Evolutionary conservation across 2,888 invertebrate genomes (phyloP).

Genomic region (Rhagonycha fulva): DNA sequence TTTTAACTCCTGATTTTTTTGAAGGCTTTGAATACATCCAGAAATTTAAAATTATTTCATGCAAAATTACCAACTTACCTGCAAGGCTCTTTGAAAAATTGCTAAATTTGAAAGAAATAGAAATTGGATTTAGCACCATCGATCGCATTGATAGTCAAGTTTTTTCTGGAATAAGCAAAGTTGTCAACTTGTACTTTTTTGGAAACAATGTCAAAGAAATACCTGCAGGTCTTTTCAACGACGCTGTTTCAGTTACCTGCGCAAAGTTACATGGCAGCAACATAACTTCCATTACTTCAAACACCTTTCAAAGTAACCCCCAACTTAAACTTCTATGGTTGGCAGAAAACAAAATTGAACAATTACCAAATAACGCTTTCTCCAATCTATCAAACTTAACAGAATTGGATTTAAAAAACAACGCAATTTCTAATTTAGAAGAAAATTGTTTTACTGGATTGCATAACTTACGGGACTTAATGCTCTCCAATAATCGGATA

Average conservation of each 20-base stretch:
- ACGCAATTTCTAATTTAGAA: background rate
- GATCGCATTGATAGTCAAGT: slow-evolving; percentile 1
- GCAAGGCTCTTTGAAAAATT: background rate
- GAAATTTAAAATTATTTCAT: slow-evolving; percentile 1
- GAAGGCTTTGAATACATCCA: background rate
- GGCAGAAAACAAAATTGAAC: background rate
- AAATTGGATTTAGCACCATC: slow-evolving; percentile 8
- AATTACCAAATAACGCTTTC: background rate
- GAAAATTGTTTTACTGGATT: background rate
- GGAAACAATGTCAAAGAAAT: slow-evolving; percentile 1
- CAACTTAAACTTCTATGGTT: background rate
- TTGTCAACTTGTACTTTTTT: background rate
- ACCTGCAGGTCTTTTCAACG: slow-evolving; percentile 3
- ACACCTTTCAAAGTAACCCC: background rate
- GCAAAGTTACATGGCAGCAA: background rate
- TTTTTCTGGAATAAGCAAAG: slow-evolving; percentile 2
- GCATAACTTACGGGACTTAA: background rate
- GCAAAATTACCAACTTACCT: background rate
- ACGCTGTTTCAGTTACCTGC: background rate
- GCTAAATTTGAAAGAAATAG: background rate
- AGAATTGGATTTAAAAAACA: background rate
- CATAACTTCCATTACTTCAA: background rate
- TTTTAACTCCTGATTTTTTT: slow-evolving; percentile 1
- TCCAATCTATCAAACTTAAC: background rate
- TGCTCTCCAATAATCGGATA: background rate